phyloP scores from a whole-genome alignment of 2,797 vertebrate genomes.

The Lithobates pipiens region DNA sequence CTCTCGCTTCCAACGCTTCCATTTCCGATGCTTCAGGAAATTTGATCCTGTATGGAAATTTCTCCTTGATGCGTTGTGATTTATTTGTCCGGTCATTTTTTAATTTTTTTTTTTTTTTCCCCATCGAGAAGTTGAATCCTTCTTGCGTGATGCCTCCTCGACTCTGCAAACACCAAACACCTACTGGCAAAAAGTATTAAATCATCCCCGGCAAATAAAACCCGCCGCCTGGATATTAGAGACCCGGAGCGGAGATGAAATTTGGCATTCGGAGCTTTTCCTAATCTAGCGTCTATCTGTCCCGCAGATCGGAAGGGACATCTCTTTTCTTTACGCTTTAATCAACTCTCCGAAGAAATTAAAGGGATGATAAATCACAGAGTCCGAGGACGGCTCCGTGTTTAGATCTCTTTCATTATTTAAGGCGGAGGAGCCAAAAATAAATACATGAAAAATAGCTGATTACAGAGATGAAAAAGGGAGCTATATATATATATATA shows the following conservation, averaged over 20 bases:
- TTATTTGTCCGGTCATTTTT: slow-evolving; percentile 55
- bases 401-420: slow-evolving; percentile 58
- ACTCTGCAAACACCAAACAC: slow-evolving; percentile 48
- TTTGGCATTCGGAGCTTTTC: slow-evolving; percentile 61
- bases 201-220: slow-evolving; percentile 57
- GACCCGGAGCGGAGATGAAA: slow-evolving; percentile 58
- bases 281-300: slow-evolving; percentile 61
- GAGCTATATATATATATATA: background rate
- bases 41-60: slow-evolving; percentile 52
- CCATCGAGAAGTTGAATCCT: slow-evolving; percentile 47
- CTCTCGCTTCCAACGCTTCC: background rate
- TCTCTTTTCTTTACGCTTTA: slow-evolving; percentile 62
- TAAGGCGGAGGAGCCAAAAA: slow-evolving; percentile 21
- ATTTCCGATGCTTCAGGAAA: slow-evolving; percentile 51
- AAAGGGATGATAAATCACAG: slow-evolving; percentile 57
- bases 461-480: slow-evolving; percentile 1
- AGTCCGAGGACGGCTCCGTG: slow-evolving; percentile 51
- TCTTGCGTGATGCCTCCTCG: slow-evolving; percentile 56
- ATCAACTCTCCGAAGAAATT: slow-evolving; percentile 64
- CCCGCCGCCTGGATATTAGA: slow-evolving; percentile 12
- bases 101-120: slow-evolving; percentile 19
- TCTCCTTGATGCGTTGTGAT: slow-evolving; percentile 48
- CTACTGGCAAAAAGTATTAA: slow-evolving; percentile 32
- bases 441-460: background rate
- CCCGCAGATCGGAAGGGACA: slow-evolving; percentile 53